These are phyloP conservation scores for Drosophila picticornis DNA, from an alignment of 2,888 invertebrate genomes.

Conservation along the genomic window DNA sequence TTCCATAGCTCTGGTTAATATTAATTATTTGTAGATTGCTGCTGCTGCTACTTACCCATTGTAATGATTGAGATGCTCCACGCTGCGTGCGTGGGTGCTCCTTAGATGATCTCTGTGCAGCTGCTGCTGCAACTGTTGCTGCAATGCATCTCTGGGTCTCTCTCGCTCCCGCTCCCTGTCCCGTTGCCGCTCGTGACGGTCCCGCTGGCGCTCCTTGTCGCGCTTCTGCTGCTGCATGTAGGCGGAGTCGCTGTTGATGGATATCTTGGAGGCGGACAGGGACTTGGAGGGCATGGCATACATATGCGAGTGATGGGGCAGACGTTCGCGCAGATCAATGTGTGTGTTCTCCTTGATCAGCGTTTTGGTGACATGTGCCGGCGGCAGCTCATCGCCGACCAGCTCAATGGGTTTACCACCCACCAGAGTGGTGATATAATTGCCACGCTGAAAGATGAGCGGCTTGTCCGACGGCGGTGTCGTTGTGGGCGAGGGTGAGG, in stretches of 20 bases:
- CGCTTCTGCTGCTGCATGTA: constrained; percentile 77
- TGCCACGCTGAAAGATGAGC: constrained; percentile 92
- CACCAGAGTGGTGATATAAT: constrained; percentile 91
- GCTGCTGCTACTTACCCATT: constrained; percentile 77
- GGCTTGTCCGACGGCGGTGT: constrained; percentile 86
- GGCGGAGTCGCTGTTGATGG: constrained; percentile 84
- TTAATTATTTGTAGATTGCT: neutral
- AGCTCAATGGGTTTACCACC: constrained; percentile 85
- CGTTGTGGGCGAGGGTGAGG: constrained; percentile 85
- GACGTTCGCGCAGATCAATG: constrained; percentile 71
- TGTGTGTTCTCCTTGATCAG: constrained; percentile 84
- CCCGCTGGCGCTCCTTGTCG: constrained; percentile 81
- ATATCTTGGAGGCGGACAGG: constrained; percentile 84
- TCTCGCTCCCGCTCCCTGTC: constrained; percentile 44
- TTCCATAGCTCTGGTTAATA: neutral
- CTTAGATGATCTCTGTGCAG: constrained; percentile 71
- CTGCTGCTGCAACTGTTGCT: constrained; percentile 66
- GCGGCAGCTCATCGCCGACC: constrained; percentile 69
- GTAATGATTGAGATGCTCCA: constrained; percentile 84
- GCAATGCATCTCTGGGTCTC: constrained; percentile 60
- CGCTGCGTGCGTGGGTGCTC: constrained; percentile 83
- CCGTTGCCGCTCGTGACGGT: constrained; percentile 70
- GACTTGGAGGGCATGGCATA: constrained; percentile 79
- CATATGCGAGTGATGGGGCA: constrained; percentile 57
- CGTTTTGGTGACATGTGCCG: constrained; percentile 83